Evolutionary conservation across 37 sponge, comb jelly and placozoan species (phyloP), one percentile per base, ranked within the genome.

Genomic region (Diacarnus erythraeanus): DNA sequence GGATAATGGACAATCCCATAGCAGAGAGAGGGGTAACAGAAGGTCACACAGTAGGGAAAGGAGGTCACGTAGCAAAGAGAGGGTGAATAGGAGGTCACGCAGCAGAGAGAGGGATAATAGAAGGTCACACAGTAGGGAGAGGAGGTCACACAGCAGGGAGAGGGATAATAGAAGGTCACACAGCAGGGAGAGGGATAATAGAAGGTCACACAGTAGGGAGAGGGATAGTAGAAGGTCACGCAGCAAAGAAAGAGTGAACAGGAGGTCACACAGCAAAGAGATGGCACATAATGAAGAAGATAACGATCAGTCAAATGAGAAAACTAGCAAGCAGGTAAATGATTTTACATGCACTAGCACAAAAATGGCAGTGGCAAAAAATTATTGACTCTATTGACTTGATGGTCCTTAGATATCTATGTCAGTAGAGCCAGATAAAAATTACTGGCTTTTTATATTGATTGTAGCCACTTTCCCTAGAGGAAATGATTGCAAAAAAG

Each of bases 381-480:
- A n/a, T n/a, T n/a, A n/a, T n/a, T n/a, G n/a, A n/a, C n/a, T n/a
- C n/a, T n/a, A n/a, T n/a, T n/a, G n/a, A n/a, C n/a, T n/a, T n/a
- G n/a, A n/a, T n/a, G n/a, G n/a, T n/a, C n/a, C n/a, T n/a, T n/a
- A n/a, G n/a, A n/a, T n/a, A n/a, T n/a, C n/a, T n/a, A n/a, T n/a
- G n/a, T n/a, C n/a, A n/a, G n/a, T n/a, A n/a, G n/a, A n/a, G n/a
- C n/a, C n/a, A n/a, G n/a, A n/a, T n/a, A n/a, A n/a, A n/a, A n/a
- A n/a, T n/a, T n/a, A n/a, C n/a, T n/a, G n/a, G n/a, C n/a, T n/a
- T n/a, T n/a, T n/a, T n/a, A n/a, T 51, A 2, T 5, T 26, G 2
- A 83, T 21, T 41, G 29, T 83, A 97, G 93, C 98, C 98, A 10
- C 82, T 97, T 31, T 97, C 98, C 21, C 59, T 97, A 67, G 98